These are phyloP conservation scores for Oncorhynchus gorbuscha DNA, from an alignment of 2,113 vertebrate genomes.

Conservation along the genomic window DNA sequence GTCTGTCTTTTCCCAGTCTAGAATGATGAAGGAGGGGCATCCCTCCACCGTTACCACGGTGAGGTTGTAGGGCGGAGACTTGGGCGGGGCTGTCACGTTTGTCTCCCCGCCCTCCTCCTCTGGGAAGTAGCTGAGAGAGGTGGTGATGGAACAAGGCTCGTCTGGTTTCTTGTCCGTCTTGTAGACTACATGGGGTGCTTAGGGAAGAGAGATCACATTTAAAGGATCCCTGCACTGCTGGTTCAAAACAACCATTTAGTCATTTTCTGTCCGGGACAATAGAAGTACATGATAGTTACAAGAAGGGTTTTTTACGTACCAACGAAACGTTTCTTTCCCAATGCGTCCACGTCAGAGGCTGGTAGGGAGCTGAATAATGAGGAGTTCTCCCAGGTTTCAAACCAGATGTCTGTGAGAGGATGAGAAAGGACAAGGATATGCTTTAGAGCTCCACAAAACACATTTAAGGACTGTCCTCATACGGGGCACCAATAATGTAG, in stretches of 20 bases:
- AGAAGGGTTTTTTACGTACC: conserved; percentile 69
- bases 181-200: conserved; percentile 88
- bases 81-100: conserved; percentile 78
- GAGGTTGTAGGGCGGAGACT: conserved; percentile 86
- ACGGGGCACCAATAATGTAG: background rate
- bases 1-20: conserved; percentile 88
- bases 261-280: background rate
- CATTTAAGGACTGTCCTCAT: background rate
- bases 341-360: conserved; percentile 82
- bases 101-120: conserved; percentile 68
- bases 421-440: background rate
- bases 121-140: conserved; percentile 84
- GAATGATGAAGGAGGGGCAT: conserved; percentile 89
- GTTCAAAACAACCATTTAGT: background rate
- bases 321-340: conserved; percentile 86
- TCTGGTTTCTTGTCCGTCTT: conserved; percentile 85
- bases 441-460: background rate
- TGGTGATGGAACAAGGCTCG: conserved; percentile 92
- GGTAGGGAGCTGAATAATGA: conserved; percentile 86
- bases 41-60: conserved; percentile 95
- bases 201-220: background rate
- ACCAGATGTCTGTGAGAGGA: conserved; percentile 33
- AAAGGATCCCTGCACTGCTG: background rate
- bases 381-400: conserved; percentile 76
- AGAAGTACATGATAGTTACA: background rate